Base-by-base conservation (phyloP, 2,797 vertebrate species). In the Neoniphon sammara region DNA sequence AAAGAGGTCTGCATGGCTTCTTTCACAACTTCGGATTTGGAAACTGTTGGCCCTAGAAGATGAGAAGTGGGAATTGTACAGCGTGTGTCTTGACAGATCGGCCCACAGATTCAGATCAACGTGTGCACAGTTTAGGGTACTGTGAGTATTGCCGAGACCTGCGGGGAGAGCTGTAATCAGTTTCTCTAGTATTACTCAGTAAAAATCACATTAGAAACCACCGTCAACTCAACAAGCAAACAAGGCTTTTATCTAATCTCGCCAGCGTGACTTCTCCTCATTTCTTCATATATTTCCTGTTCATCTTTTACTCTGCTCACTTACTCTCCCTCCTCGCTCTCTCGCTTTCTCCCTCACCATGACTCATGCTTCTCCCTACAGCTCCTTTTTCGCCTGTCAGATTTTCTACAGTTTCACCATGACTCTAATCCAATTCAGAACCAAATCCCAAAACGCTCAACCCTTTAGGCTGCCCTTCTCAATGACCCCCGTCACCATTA, bases 391-490 rank as follows among this genome's bases (percentile, higher is more conserved):
- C 52, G 9, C 71, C 78, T 89, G 84, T 88, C 86, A 88, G 82
- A 85, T 89, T 85, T 85, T 87, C 80, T 66, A 80, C 84, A 66
- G 69, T 89, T 88, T 86, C 80, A 62, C 81, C 82, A 63, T 66
- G 84, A 89, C 78, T 90, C 81, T 88, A 89, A 88, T 87, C 86
- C 82, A 86, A 88, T 91, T 88, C 86, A 84, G 66, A 86, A 82
- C 70, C 83, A 90, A 91, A 87, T 89, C 89, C 85, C 83, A 84
- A 90, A 91, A 88, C 25, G 66, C 85, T 80, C 77, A 78, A 64
- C 65, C 77, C 85, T 77, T 68, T 74, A 80, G 82, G 87, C 83
- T 84, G 81, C 81, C 86, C 85, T 88, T 90, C 83, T 76, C 78
- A 71, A 66, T 85, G 85, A 87, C 81, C 86, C 80, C 49, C 55